Conservation (phyloP, 2,797 vertebrate genomes). For the Notolepis coatsorum region DNA sequence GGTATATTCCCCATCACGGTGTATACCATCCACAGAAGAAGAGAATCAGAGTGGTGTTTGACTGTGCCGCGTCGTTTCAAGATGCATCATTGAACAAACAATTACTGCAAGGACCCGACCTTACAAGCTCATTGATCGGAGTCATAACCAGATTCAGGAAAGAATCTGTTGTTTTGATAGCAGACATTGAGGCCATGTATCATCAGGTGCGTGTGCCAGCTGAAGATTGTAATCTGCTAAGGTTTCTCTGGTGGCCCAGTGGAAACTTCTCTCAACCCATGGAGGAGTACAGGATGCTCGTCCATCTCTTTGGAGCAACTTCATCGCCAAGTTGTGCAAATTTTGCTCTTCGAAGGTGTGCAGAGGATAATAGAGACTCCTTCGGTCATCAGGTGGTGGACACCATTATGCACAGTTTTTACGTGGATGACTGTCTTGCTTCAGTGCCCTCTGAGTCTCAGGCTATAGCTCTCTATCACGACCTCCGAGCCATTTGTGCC, state of each 20-base stretch:
- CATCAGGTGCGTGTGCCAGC: conserved; percentile 17
- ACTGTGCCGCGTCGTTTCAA: conserved; percentile 1
- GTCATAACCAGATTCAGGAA: conserved; percentile 14
- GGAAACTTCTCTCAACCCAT: background rate
- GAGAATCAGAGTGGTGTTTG: conserved; percentile 9
- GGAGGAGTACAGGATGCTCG: conserved; percentile 14
- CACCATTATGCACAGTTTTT: background rate
- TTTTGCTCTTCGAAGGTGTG: conserved; percentile 4
- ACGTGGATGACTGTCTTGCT: conserved; percentile 16
- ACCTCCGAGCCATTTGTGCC: conserved; percentile 3
- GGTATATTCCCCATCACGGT: conserved; percentile 18
- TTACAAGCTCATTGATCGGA: conserved; percentile 18
- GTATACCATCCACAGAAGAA: conserved; percentile 7
- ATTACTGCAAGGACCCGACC: conserved; percentile 26
- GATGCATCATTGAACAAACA: conserved; percentile 15
- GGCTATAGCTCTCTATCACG: background rate
- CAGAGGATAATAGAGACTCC: background rate
- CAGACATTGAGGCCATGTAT: conserved; percentile 29
- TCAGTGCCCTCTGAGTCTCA: background rate
- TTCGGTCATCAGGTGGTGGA: background rate
- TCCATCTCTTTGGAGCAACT: conserved; percentile 17
- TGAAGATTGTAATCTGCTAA: background rate
- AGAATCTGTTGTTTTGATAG: conserved; percentile 8
- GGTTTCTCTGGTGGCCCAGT: conserved; percentile 24
- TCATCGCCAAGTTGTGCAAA: background rate